Conservation (phyloP, 2,888 invertebrate species). For the Anarsia innoxiella region DNA sequence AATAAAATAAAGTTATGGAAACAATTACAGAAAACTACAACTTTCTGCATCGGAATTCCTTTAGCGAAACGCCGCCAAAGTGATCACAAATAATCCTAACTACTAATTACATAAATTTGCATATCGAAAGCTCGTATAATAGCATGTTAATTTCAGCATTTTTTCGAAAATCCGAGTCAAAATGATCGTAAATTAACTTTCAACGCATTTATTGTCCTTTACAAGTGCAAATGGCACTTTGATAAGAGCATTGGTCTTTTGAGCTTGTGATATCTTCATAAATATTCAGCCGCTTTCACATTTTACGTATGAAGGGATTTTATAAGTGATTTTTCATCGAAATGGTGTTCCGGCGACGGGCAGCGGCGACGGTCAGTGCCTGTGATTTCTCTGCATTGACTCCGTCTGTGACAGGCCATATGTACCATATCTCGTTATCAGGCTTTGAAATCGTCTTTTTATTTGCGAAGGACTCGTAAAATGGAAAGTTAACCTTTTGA, state of each 20-base stretch:
- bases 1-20: neutral
- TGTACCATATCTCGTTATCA: slow-evolving; percentile 37
- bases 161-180: slow-evolving; percentile 20
- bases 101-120: slow-evolving; percentile 32
- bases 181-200: slow-evolving; percentile 50
- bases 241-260: slow-evolving; percentile 36
- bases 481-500: slow-evolving; percentile 52
- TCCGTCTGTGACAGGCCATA: slow-evolving; percentile 28
- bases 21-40: neutral
- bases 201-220: slow-evolving; percentile 49
- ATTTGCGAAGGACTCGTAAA: slow-evolving; percentile 43
- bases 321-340: slow-evolving; percentile 12
- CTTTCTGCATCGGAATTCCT: neutral
- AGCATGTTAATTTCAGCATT: slow-evolving; percentile 33
- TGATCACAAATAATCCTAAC: slow-evolving; percentile 7
- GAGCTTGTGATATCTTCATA: slow-evolving; percentile 47
- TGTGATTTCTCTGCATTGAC: slow-evolving; percentile 28
- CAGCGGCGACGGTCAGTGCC: slow-evolving; percentile 7
- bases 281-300: slow-evolving; percentile 61
- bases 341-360: slow-evolving; percentile 23
- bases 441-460: slow-evolving; percentile 45
- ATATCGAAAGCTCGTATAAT: slow-evolving; percentile 35
- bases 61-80: neutral
- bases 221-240: slow-evolving; percentile 34
- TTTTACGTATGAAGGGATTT: slow-evolving; percentile 20